A percentile compares a stretch with the other conserved stretches of the same genome.
Evolutionary conservation across 2,113 vertebrate species (phyloP).

Genomic region (Oxyruncus cristatus): DNA sequence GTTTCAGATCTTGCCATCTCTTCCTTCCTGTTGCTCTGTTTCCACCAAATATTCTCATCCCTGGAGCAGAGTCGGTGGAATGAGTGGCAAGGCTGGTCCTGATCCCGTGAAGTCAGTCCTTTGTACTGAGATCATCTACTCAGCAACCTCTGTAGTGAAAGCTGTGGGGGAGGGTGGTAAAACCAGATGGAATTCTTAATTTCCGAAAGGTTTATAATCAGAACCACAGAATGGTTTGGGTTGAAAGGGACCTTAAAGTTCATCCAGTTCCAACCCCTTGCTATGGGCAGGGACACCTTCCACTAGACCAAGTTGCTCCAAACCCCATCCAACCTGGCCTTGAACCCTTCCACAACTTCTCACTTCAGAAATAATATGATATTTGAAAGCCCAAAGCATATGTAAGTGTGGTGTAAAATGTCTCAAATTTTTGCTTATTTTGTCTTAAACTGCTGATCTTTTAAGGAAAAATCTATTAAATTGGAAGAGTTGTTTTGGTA

Average conservation of each 20-base stretch:
- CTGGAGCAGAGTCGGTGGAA: not conserved
- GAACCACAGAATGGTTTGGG: not conserved
- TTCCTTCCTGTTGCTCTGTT: not conserved
- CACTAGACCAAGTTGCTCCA: not conserved
- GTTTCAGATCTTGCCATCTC: not conserved
- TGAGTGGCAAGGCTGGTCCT: not conserved
- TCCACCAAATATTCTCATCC: not conserved
- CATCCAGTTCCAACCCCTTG: not conserved
- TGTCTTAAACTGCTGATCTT: not conserved
- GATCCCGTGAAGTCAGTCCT: not conserved
- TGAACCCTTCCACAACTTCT: not conserved
- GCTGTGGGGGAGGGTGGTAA: not conserved
- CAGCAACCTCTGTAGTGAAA: not conserved
- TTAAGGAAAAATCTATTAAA: not conserved
- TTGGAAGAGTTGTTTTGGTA: not conserved
- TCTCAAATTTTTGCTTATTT: too few relatives aligned
- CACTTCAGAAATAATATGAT: not conserved
- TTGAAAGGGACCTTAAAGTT: not conserved
- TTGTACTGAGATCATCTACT: not conserved
- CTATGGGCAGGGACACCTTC: not conserved
- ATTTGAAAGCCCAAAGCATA: not conserved
- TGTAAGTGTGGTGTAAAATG: not conserved
- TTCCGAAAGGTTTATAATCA: not conserved
- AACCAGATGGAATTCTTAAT: not conserved
- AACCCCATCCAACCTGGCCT: not conserved